Evolutionary conservation across 2,888 invertebrate species (phyloP).

Genomic region (Heliconius aoede): DNA sequence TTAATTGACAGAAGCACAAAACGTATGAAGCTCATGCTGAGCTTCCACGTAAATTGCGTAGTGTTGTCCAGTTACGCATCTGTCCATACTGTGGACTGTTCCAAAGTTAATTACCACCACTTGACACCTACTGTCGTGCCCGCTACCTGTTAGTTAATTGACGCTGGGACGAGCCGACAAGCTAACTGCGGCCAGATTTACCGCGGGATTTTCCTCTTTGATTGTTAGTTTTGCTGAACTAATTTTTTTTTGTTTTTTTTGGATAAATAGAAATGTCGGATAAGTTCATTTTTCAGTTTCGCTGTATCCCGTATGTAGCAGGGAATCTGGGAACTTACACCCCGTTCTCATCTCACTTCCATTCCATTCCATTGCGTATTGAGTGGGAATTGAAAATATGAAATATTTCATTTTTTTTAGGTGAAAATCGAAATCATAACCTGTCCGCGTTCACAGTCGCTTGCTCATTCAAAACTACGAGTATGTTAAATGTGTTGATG

Average conservation of each 20-base stretch:
- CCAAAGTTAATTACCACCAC: conserved; percentile 75
- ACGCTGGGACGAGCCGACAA: conserved; percentile 68
- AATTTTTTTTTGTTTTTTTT: conserved; percentile 20
- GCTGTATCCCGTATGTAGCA: too few relatives aligned
- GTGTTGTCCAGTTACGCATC: conserved; percentile 37
- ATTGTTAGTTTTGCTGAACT: conserved; percentile 16
- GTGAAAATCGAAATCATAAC: too few relatives aligned
- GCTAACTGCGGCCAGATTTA: conserved; percentile 65
- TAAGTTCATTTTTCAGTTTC: too few relatives aligned
- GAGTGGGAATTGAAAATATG: too few relatives aligned
- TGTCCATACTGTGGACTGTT: conserved; percentile 48
- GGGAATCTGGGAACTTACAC: too few relatives aligned
- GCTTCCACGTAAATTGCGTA: conserved; percentile 18
- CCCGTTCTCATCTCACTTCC: too few relatives aligned
- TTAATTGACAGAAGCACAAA: conserved; percentile 22
- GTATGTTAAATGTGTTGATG: too few relatives aligned
- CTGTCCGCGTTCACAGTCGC: too few relatives aligned
- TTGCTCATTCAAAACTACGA: too few relatives aligned
- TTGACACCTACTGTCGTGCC: conserved; percentile 70
- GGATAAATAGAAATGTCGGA: neutral
- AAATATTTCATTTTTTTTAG: too few relatives aligned
- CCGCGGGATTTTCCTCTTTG: conserved; percentile 57
- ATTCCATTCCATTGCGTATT: too few relatives aligned
- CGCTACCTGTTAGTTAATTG: conserved; percentile 76
- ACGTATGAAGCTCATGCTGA: conserved; percentile 16